Evolutionary conservation across 2,888 invertebrate genomes (phyloP).

Genomic region (Trilocha varians): DNA sequence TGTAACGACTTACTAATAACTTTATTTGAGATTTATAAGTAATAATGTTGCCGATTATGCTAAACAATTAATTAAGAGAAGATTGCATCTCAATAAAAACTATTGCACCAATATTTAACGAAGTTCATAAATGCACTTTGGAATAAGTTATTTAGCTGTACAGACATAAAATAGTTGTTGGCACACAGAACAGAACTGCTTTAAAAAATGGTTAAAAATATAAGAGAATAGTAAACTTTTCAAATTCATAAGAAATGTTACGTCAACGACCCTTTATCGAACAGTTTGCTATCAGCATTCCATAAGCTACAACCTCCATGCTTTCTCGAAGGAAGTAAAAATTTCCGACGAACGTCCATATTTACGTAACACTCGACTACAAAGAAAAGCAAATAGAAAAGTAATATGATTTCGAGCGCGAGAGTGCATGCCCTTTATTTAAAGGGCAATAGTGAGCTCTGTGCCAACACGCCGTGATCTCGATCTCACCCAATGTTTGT

Average conservation of each 20-base stretch:
- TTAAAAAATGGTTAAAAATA: too few relatives aligned
- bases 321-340: constrained; percentile 61
- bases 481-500: constrained; percentile 52
- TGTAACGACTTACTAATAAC: constrained; percentile 11
- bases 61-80: too few relatives aligned
- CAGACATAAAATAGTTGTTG: background rate
- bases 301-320: constrained; percentile 24
- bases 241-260: constrained; percentile 1
- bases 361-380: constrained; percentile 71
- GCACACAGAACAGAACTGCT: too few relatives aligned
- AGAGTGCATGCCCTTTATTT: constrained; percentile 48
- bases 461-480: constrained; percentile 64
- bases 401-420: constrained; percentile 66
- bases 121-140: background rate
- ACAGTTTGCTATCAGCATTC: background rate
- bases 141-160: background rate
- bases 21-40: too few relatives aligned
- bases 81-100: constrained; percentile 1
- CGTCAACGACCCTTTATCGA: too few relatives aligned
- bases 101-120: background rate
- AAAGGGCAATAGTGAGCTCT: constrained; percentile 30
- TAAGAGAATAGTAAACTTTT: background rate
- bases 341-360: constrained; percentile 63
- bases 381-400: constrained; percentile 69
- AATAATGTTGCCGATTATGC: too few relatives aligned